Evolutionary conservation across 2,888 invertebrate genomes (phyloP).

Genomic region (Julus scandinavius): DNA sequence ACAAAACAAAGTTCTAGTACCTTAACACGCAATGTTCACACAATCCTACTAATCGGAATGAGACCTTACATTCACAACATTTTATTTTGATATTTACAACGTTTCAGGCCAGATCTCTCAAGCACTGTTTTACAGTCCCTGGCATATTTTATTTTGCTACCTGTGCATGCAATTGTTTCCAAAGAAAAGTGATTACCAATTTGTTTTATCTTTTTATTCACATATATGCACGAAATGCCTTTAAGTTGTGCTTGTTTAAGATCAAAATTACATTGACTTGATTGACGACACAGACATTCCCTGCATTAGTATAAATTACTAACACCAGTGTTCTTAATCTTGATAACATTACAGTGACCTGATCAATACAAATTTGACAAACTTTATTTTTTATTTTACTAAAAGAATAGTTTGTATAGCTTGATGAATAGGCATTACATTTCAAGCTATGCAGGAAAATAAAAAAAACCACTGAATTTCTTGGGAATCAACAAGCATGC

Average conservation of each 20-base stretch:
- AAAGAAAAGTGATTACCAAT: background rate
- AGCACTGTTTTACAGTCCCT: background rate
- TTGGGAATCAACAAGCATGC: too few relatives aligned
- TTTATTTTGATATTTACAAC: background rate
- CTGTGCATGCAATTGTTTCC: background rate
- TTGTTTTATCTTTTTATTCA: background rate
- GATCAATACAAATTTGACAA: too few relatives aligned
- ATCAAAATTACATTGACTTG: background rate
- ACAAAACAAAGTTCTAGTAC: constrained; percentile 4
- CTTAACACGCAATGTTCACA: constrained; percentile 8
- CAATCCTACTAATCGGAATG: background rate
- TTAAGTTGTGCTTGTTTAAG: background rate
- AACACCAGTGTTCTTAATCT: too few relatives aligned
- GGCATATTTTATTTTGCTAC: background rate
- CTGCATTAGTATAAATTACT: too few relatives aligned
- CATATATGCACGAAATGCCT: background rate
- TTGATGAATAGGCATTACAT: too few relatives aligned
- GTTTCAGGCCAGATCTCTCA: background rate
- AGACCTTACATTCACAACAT: background rate
- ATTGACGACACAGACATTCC: background rate
- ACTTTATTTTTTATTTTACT: too few relatives aligned
- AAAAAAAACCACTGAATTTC: too few relatives aligned
- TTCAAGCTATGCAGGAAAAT: too few relatives aligned
- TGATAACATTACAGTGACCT: too few relatives aligned
- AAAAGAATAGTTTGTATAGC: too few relatives aligned